Base-by-base conservation (phyloP, 2,113 vertebrate species). In the Tiliqua scincoides region DNA sequence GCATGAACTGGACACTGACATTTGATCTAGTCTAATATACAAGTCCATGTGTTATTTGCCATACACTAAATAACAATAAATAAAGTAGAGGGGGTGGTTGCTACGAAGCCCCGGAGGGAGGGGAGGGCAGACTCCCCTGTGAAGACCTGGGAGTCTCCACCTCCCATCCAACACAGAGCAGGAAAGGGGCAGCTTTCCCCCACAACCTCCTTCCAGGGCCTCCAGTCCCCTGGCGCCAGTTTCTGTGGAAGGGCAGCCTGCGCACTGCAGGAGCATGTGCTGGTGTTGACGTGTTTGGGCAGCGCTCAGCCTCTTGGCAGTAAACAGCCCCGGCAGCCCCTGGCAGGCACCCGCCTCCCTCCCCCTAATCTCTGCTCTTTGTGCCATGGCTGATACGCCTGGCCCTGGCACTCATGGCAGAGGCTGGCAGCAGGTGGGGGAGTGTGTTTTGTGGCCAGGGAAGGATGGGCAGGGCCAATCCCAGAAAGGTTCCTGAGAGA, bases 311-410 rank as follows among this genome's bases (percentile, higher is more conserved):
- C 2, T 27, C 52, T 57, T 37, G 40, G 61, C 6, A 5, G 14
- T 5, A 20, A 35, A 2, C 43, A 9, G 11, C 4, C 21, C 18
- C 15, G 23, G 27, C 32, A 1, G 8, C 27, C 17, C 9, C 0
- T 8, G 10, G 4, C 48, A 4, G 25, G 71, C 14, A 82, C 30
- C 25, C 37, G 68, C 43, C 40, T 30, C 17, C 21, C 27, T 18
- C 6, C 32, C 14, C 43, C n/a, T 61, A 10, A 14, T 62, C 35
- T 10, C 82, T 6, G 3, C 52, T 37, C 72, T 5, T 27, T 68
- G 3, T 2, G 21, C 81, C 40, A 23, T 12, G 9, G 21, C 52
- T 18, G 20, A 23, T 12, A 6, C 35, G 27, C 21, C 23, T 3
- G 57, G 10, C 3, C 12, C 6, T 21, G 6, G 3, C 2, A 20